Percentiles rank a stretch among this genome's conserved stretches.
Conservation (phyloP, 2,888 invertebrate species). For the Polyommatus iphigenia region DNA sequence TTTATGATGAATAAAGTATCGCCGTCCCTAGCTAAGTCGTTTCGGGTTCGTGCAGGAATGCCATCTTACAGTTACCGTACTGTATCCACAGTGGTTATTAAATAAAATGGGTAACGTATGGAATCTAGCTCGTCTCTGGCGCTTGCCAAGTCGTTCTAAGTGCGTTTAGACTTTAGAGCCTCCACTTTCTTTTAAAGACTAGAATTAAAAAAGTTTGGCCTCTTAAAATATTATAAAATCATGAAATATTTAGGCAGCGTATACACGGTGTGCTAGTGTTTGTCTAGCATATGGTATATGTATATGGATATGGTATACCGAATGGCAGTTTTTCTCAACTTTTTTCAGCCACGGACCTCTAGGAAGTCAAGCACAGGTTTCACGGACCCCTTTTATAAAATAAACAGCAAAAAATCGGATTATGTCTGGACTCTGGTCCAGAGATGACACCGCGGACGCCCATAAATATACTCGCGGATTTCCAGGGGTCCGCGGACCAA, state of each 20-base stretch:
- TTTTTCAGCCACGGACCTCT: no score
- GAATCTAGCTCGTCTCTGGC: constrained; percentile 8
- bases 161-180: background rate
- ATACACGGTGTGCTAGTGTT: no score
- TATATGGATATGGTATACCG: no score
- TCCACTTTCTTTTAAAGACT: background rate
- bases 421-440: no score
- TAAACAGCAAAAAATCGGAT: no score
- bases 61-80: constrained; percentile 29
- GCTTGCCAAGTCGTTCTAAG: background rate
- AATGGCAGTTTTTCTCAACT: no score
- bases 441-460: no score
- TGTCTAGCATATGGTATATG: no score
- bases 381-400: no score
- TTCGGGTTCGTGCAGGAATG: constrained; percentile 26
- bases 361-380: no score
- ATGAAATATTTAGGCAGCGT: background rate
- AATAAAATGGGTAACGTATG: constrained; percentile 25
- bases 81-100: constrained; percentile 27
- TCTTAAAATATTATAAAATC: background rate
- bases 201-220: background rate
- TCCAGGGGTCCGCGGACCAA: no score
- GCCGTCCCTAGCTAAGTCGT: constrained; percentile 22
- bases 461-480: no score
- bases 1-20: background rate